Evolutionary conservation across 2,113 vertebrate genomes (phyloP), one percentile per base, ranked within the genome.

Genomic region (Gymnobelideus leadbeateri): DNA sequence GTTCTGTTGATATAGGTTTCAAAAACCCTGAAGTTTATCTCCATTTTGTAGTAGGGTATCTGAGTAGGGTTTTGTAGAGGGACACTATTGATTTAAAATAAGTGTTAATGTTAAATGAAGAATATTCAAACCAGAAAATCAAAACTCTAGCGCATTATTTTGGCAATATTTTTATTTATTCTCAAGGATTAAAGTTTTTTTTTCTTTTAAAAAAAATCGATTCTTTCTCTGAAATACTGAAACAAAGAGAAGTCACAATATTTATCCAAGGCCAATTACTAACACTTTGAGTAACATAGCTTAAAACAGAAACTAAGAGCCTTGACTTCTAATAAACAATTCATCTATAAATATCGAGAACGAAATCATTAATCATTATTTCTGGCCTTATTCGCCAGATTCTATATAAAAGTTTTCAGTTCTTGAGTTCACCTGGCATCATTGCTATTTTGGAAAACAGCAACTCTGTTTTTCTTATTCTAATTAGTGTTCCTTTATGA

Each of bases 401-500:
- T 91, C 92, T 95, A 92, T 95, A 91, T 96, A 96, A 97, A 97
- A 96, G 31, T 96, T 94, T 94, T 97, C 91, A 95, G 68, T 94
- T 97, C 91, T 95, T 97, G 51, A 96, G 77, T 96, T 96, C 95
- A 97, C 96, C 97, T 96, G 91, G 94, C 94, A 96, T 77, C 93
- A 94, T 96, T 97, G 94, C 97, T 97, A 97, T 96, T 98, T 97
- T 98, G 91, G 94, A 97, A 98, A 98, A 92, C 89, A 96, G 96
- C 97, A 98, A 96, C 68, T 95, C 93, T 98, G 97, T 96, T 96
- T 95, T 97, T 94, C 61, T 91, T 96, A 54, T 96, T 95, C 96
- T 98, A 98, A 98, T 98, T 98, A 98, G 96, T 95, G 91, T 96
- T 98, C 50, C 90, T 96, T 8, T 92, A 95, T 97, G 95, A 97